A percentile compares a stretch with the other conserved stretches of the same genome.
phyloP scores from a whole-genome alignment of 2,888 invertebrate species.

The Maniola hyperantus region DNA sequence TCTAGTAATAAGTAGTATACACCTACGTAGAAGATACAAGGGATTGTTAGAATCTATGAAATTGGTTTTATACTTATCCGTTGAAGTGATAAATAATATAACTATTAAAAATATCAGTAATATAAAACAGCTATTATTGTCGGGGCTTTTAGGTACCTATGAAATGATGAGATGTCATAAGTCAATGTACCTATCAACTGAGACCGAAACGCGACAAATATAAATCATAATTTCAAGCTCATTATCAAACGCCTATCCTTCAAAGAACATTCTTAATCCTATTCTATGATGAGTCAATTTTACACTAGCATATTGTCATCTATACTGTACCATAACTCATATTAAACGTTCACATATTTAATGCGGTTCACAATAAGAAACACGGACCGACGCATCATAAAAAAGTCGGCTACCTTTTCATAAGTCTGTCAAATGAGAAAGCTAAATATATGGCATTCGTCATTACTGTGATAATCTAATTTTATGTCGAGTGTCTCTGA shows the following conservation, averaged over 20 bases:
- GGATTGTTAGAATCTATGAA: not conserved
- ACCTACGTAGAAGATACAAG: not conserved
- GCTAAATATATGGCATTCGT: slow-evolving; percentile 74
- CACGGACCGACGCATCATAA: slow-evolving; percentile 57
- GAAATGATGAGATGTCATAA: slow-evolving; percentile 35
- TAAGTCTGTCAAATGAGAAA: slow-evolving; percentile 60
- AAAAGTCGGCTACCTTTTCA: slow-evolving; percentile 68
- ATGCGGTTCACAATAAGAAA: slow-evolving; percentile 57
- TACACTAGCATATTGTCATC: slow-evolving; percentile 69
- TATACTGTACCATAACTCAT: slow-evolving; percentile 65
- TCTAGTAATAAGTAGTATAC: no score
- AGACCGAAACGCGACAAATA: slow-evolving; percentile 55
- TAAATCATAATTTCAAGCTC: slow-evolving; percentile 74
- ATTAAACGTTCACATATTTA: slow-evolving; percentile 68
- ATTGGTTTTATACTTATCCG: no score
- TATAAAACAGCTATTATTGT: slow-evolving; percentile 23
- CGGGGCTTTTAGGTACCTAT: slow-evolving; percentile 6
- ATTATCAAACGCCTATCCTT: slow-evolving; percentile 72
- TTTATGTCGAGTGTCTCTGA: slow-evolving; percentile 53
- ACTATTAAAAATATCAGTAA: slow-evolving; percentile 25
- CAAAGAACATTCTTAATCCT: slow-evolving; percentile 70
- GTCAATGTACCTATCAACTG: slow-evolving; percentile 47
- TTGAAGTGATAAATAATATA: slow-evolving; percentile 18
- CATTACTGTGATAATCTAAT: slow-evolving; percentile 64
- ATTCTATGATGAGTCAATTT: slow-evolving; percentile 74